Percentiles rank a stretch among this genome's conserved stretches.
These are phyloP conservation scores for Diglossa brunneiventris DNA, from an alignment of 2,113 vertebrate species.

Conservation along the genomic window DNA sequence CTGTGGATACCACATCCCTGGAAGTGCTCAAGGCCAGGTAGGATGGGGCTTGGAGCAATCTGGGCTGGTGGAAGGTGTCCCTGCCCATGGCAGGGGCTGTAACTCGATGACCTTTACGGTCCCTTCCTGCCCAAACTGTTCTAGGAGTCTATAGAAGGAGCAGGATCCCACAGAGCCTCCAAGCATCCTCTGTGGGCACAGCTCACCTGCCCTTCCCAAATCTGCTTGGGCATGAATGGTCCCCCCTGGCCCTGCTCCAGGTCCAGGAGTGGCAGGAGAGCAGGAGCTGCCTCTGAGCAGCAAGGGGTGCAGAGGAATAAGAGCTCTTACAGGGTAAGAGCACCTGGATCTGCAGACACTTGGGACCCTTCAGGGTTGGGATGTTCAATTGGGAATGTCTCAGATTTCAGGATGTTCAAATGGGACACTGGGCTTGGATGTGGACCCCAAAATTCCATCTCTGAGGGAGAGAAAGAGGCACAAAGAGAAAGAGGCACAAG, in stretches of 20 bases:
- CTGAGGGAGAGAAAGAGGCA: not conserved
- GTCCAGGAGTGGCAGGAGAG: not conserved
- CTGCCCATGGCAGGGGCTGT: rapidly evolving
- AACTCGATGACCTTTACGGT: not conserved
- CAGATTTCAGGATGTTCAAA: not conserved
- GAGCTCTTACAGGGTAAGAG: not conserved
- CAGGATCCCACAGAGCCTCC: not conserved
- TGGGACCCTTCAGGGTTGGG: not conserved
- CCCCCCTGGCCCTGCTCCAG: not conserved
- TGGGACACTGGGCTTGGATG: not conserved
- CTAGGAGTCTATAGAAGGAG: not conserved
- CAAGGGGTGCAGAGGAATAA: not conserved
- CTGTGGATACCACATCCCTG: not conserved
- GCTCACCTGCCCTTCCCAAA: not conserved
- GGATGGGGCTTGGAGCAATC: rapidly evolving
- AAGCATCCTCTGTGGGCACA: not conserved
- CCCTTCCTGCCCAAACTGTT: not conserved
- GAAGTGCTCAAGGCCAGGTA: rapidly evolving
- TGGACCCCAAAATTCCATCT: not conserved
- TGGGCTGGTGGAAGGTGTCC: not conserved
- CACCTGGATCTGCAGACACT: not conserved
- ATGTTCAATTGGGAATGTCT: not conserved
- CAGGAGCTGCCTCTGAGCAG: not conserved
- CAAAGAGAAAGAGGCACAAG: not conserved
- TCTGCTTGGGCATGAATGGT: not conserved